A percentile compares a stretch with the other conserved stretches of the same genome.
Evolutionary conservation across 53 echinoderm and acorn worm species (phyloP).

Genomic region (Pentamera pediparva): DNA sequence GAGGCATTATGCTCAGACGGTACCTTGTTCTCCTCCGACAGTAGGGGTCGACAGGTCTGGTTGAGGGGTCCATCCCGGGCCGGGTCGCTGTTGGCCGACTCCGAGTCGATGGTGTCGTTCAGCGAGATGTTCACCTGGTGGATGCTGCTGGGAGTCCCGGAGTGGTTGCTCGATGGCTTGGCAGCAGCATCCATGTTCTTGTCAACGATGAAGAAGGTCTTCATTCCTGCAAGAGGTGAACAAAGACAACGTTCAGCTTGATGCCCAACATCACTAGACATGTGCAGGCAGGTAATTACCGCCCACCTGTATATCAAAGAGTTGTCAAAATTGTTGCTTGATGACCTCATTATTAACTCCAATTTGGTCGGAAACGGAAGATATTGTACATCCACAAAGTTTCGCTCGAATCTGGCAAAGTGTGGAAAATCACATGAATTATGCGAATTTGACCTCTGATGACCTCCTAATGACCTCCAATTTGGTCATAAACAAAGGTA

Average conservation of each 20-base stretch:
- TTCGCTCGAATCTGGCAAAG: too few relatives aligned
- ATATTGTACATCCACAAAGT: too few relatives aligned
- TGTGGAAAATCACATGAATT: too few relatives aligned
- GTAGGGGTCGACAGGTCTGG: slow-evolving; percentile 14
- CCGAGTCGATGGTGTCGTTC: slow-evolving; percentile 6
- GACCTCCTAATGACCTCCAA: too few relatives aligned
- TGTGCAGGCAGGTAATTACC: too few relatives aligned
- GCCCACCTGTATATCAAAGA: too few relatives aligned
- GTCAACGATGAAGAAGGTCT: slow-evolving; percentile 77
- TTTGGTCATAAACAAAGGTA: too few relatives aligned
- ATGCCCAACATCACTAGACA: too few relatives aligned
- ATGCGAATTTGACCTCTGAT: too few relatives aligned
- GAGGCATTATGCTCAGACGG: slow-evolving; percentile 12
- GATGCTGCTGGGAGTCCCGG: slow-evolving; percentile 9
- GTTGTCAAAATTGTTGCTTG: too few relatives aligned
- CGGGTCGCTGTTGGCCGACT: slow-evolving; percentile 19
- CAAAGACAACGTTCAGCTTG: not conserved
- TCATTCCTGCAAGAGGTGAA: slow-evolving; percentile 41
- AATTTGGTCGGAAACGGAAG: too few relatives aligned
- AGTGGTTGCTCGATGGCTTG: slow-evolving; percentile 26
- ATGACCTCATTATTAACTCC: too few relatives aligned
- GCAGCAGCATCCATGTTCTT: slow-evolving; percentile 48
- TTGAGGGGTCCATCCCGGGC: slow-evolving; percentile 3
- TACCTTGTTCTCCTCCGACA: slow-evolving; percentile 17
- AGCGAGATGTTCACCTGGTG: slow-evolving; percentile 6